phyloP scores from a whole-genome alignment of 2,797 vertebrate species.

The Pantherophis vulpinus region DNA sequence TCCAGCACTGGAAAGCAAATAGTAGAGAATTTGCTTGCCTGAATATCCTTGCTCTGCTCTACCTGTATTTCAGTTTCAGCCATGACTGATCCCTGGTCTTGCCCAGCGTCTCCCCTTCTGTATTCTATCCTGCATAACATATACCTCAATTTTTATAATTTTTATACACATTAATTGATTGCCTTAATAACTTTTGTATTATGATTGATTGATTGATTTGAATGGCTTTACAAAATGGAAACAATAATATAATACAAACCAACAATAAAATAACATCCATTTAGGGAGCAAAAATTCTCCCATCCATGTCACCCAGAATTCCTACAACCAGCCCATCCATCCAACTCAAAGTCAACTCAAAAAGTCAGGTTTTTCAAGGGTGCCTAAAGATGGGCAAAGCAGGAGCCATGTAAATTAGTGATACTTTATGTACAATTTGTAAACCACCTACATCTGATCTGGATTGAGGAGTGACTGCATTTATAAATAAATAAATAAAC shows the following conservation, averaged over 20 bases:
- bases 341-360: neutral
- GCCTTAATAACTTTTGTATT: neutral
- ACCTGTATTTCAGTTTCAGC: neutral
- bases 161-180: neutral
- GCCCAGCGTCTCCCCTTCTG: neutral
- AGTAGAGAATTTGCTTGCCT: neutral
- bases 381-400: neutral
- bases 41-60: neutral
- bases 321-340: neutral
- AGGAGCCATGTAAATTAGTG: neutral
- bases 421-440: neutral
- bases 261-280: neutral
- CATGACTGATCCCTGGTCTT: neutral
- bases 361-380: neutral
- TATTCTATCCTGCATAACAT: neutral
- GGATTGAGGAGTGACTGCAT: neutral
- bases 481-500: neutral
- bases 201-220: neutral
- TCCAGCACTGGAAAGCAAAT: neutral
- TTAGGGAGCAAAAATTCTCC: neutral
- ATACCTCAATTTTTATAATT: neutral
- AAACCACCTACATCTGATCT: neutral
- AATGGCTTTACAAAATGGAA: neutral
- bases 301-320: neutral
- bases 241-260: neutral